These are phyloP conservation scores for Falco peregrinus DNA, from an alignment of 2,797 vertebrate species.

Conservation along the genomic window DNA sequence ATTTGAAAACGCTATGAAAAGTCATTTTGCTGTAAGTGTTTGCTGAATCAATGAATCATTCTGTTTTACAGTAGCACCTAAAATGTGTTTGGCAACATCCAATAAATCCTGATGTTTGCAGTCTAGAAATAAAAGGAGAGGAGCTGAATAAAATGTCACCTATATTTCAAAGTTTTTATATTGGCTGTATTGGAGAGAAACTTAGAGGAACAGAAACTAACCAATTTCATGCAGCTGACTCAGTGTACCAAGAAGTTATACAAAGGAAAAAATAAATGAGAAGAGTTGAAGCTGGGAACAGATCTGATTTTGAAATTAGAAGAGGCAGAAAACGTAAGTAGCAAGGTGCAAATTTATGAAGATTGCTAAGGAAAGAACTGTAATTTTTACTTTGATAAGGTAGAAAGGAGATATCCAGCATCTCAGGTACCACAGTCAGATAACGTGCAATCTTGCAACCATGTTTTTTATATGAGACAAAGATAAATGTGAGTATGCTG, in stretches of 20 bases:
- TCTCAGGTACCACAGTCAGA: not conserved
- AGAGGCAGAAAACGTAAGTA: not conserved
- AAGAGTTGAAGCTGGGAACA: not conserved
- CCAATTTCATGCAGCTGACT: not conserved
- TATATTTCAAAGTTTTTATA: not conserved
- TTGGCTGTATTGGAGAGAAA: not conserved
- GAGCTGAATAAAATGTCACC: slow-evolving; percentile 11
- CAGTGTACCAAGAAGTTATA: not conserved
- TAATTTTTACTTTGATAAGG: not conserved
- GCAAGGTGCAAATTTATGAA: not conserved
- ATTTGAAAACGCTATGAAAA: not conserved
- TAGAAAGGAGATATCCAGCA: not conserved
- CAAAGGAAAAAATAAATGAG: not conserved
- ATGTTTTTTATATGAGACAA: not conserved
- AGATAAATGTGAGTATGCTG: not conserved
- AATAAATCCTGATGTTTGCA: slow-evolving; percentile 24
- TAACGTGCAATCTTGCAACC: not conserved
- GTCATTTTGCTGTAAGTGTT: not conserved
- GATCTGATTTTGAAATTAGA: not conserved
- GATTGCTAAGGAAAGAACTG: not conserved
- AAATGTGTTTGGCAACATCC: slow-evolving; percentile 5
- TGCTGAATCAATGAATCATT: slow-evolving; percentile 35
- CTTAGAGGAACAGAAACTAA: not conserved
- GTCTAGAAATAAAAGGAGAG: not conserved
- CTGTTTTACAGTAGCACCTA: slow-evolving; percentile 39